Conservation (phyloP, 1,140 invertebrate species). For the Coenobita brevimanus region DNA sequence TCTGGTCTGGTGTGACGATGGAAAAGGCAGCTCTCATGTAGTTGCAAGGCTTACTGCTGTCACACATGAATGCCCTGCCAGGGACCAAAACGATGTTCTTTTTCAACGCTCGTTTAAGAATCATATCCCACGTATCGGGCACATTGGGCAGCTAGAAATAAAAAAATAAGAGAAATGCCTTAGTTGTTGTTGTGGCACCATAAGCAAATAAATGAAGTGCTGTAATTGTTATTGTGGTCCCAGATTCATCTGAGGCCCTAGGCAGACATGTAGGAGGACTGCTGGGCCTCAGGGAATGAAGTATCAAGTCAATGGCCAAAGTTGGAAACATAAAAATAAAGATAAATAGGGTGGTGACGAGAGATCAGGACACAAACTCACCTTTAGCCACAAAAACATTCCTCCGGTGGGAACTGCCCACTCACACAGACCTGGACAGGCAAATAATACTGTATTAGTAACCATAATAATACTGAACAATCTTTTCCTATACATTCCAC, state of each 20-base stretch:
- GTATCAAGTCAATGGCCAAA: no score
- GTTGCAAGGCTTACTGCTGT: slow-evolving; percentile 77
- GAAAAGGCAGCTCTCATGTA: slow-evolving; percentile 82
- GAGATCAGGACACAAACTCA: background rate
- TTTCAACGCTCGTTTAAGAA: slow-evolving; percentile 78
- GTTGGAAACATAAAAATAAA: background rate
- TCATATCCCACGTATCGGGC: slow-evolving; percentile 82
- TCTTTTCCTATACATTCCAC: no score
- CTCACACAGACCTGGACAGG: slow-evolving; percentile 77
- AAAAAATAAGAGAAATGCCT: no score
- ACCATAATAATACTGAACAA: no score
- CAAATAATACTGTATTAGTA: no score
- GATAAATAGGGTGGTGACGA: background rate
- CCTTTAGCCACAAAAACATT: slow-evolving; percentile 85
- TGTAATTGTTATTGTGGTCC: no score
- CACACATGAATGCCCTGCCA: slow-evolving; percentile 81
- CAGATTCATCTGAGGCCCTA: no score
- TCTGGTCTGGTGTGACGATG: slow-evolving; percentile 78
- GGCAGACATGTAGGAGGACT: no score
- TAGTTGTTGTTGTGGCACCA: no score
- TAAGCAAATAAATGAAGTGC: no score
- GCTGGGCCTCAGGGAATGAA: no score
- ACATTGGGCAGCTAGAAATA: slow-evolving; percentile 77
- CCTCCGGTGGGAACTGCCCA: slow-evolving; percentile 81
- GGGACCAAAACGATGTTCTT: slow-evolving; percentile 81